Conservation (phyloP, 1,140 invertebrate genomes). For the Antheraea mylitta region DNA sequence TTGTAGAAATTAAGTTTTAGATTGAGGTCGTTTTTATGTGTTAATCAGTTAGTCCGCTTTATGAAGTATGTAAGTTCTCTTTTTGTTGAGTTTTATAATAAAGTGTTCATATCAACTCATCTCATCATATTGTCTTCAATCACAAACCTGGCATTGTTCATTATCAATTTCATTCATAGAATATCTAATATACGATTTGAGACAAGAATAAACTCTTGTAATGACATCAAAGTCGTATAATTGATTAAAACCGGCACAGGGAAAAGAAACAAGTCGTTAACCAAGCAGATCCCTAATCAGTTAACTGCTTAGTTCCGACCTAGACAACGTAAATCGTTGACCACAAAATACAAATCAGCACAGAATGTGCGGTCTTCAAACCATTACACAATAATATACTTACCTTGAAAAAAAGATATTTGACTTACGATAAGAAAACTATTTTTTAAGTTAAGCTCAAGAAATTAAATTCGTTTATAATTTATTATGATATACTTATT, state of each 20-base stretch:
- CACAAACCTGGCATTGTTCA: neutral
- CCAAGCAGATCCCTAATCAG: neutral
- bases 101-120: no score
- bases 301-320: neutral
- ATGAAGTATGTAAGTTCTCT: no score
- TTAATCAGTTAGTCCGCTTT: no score
- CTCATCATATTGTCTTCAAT: no score
- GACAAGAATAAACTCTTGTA: slow-evolving; percentile 4
- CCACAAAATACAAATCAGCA: neutral
- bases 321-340: neutral
- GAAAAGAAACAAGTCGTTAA: slow-evolving; percentile 4
- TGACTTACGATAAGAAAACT: no score
- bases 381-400: neutral
- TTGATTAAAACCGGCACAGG: slow-evolving; percentile 10
- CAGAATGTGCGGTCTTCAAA: neutral
- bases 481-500: no score
- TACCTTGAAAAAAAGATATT: no score
- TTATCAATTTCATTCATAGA: neutral
- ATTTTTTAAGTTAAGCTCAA: no score
- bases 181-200: slow-evolving; percentile 13
- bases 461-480: no score
- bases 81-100: no score
- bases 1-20: no score
- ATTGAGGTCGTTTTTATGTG: no score
- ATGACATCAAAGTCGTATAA: neutral